Evolutionary conservation across 1,140 invertebrate genomes (phyloP), one percentile per base, ranked within the genome.

Genomic region (Anagrus nilaparvatae): DNA sequence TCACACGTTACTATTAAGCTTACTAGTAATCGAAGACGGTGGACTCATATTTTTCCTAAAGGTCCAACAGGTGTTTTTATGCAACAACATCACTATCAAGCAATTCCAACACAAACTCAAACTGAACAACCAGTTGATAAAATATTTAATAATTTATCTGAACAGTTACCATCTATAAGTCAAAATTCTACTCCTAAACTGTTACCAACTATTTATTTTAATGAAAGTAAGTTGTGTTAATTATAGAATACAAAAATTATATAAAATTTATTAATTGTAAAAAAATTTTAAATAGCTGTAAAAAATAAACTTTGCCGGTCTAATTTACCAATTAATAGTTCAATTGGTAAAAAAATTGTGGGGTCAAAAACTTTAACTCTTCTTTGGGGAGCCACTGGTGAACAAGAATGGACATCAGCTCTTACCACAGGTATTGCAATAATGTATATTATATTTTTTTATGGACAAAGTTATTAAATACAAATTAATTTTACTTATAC

Each of bases 1-100:
- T 93, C 91, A 0, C 87, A 95, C 58, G 90, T 97, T 40, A 92
- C 90, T 23, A 92, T 97, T 38, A 96, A 96, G 63, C 69, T 97
- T 32, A 98, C 95, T 1, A 96, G 93, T 33, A 97, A 97, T 66
- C 73, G 96, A 34, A 71, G 94, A 33, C 73, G 96, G 37, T 99
- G 96, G 96, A 96, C 93, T 5, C 95, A 99, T 62, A 96, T 97
- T 45, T 98, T 99, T 68, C 95, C 96, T 4, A 91, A 93, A 77
- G 88, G 87, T 35, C 87, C 87, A 17, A 86, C 82, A 0, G 88
- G 87, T 2, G 83, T 88, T 19, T 66, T 92, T 13, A 92, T 93
- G 53, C 89, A 92, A 56, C 88, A 93, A 60, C 89, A 92, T 74
- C 89, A 92, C 60, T 92, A 90, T 61, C 87, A 92, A 69, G 84